Evolutionary conservation across 2,797 vertebrate genomes (phyloP).

Genomic region (Gymnodraco acuticeps): DNA sequence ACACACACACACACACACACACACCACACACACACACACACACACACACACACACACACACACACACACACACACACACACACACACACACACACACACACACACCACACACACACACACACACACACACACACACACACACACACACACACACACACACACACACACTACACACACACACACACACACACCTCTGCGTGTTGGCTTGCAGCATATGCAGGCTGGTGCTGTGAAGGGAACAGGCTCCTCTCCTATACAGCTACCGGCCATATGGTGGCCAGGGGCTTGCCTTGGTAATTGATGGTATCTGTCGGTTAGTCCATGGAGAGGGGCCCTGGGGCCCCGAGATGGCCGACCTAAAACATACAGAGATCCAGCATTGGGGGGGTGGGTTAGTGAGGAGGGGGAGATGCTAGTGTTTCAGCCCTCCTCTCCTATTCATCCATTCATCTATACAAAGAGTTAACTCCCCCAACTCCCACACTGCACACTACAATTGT

Average conservation of each 20-base stretch:
- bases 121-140: slow-evolving; percentile 51
- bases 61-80: slow-evolving; percentile 42
- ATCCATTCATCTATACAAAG: slow-evolving; percentile 85
- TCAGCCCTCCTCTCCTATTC: slow-evolving; percentile 84
- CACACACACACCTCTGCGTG: slow-evolving; percentile 69
- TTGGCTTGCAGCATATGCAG: slow-evolving; percentile 81
- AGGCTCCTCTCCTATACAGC: slow-evolving; percentile 81
- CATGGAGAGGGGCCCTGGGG: slow-evolving; percentile 75
- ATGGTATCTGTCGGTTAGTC: slow-evolving; percentile 85
- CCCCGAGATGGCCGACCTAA: slow-evolving; percentile 73
- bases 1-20: slow-evolving; percentile 39
- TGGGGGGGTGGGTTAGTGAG: slow-evolving; percentile 51
- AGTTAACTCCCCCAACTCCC: slow-evolving; percentile 85
- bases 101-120: slow-evolving; percentile 27
- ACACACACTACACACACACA: slow-evolving; percentile 30
- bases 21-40: slow-evolving; percentile 24
- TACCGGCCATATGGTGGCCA: slow-evolving; percentile 88
- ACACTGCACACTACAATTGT: slow-evolving; percentile 80
- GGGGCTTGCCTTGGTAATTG: slow-evolving; percentile 83
- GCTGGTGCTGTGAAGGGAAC: slow-evolving; percentile 72
- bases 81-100: slow-evolving; percentile 24
- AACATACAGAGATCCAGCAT: slow-evolving; percentile 81
- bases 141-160: slow-evolving; percentile 25
- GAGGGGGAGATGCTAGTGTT: slow-evolving; percentile 84
- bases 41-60: slow-evolving; percentile 29